phyloP scores from a whole-genome alignment of 2,113 vertebrate genomes.

The Scopus umbretta region DNA sequence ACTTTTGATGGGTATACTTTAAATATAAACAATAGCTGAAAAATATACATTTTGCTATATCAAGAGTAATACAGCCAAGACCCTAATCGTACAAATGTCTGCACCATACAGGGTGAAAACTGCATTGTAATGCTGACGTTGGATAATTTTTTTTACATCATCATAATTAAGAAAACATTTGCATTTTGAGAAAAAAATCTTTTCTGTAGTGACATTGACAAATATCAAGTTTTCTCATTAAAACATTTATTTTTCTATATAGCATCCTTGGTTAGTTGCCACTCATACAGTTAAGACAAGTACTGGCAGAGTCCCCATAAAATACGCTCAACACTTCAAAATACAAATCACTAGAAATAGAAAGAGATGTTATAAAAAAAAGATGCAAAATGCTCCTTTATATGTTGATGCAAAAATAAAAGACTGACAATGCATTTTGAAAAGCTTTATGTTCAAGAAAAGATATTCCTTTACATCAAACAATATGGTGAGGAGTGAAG shows the following conservation, averaged over 20 bases:
- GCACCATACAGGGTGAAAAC: neutral
- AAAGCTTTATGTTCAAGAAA: neutral
- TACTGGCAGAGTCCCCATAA: neutral
- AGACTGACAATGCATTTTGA: neutral
- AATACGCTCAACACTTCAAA: neutral
- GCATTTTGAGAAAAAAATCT: rapidly evolving
- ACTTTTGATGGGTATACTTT: neutral
- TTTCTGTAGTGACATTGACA: neutral
- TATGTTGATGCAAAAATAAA: neutral
- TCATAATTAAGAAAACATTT: neutral
- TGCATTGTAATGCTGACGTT: neutral
- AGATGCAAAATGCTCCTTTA: neutral
- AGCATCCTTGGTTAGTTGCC: neutral
- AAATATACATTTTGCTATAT: neutral
- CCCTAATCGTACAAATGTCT: neutral
- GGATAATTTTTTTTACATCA: neutral
- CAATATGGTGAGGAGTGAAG: neutral
- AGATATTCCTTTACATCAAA: neutral
- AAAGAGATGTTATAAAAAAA: neutral
- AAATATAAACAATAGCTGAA: neutral
- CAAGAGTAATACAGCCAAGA: neutral
- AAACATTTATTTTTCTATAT: neutral
- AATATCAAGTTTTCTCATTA: neutral
- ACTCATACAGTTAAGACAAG: neutral
- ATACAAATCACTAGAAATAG: neutral